Evolutionary conservation across 2,888 invertebrate species (phyloP), one percentile per base, ranked within the genome.

Genomic region (Pemphredon lugubris): DNA sequence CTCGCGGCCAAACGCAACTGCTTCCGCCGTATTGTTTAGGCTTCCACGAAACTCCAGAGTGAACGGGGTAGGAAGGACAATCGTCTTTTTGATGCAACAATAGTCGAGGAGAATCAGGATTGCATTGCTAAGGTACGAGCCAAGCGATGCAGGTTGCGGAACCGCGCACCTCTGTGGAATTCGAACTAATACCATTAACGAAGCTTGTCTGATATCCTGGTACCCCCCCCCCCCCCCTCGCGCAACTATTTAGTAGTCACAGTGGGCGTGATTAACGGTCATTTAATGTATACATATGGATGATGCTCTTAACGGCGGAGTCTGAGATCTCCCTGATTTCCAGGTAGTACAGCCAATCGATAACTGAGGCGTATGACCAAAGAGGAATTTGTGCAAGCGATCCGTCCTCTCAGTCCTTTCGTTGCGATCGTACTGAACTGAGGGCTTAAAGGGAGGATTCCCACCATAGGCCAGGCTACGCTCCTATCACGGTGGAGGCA

Each of bases 171-270:
- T 63, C 61, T 30, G 40, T 51, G 61, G 54, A 77, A 74, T 77
- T 83, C 77, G 54, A 76, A 72, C 77, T 83, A 83, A 83, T 80
- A 77, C 81, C 76, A 80, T 83, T 83, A 79, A 64, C 71, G 66
- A 51, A 30, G 50, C 39, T 42, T 47, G 48, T 42, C 69, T 65
- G 61, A 74, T 72, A 53, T 54, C 40, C 44, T 14, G 16, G 20
- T 55, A 58, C 21, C 47, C 23, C n/a, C n/a, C n/a, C n/a, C n/a
- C n/a, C n/a, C n/a, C n/a, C n/a, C n/a, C n/a, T n/a, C 30, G 47
- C 14, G 53, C 54, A 59, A 54, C 54, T 44, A n/a, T n/a, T n/a
- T n/a, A 39, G 42, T 23, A 30, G 66, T 18, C 39, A 30, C 21
- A 45, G 23, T 2, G 21, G n/a, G 26, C n/a, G 42, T 13, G 37